Evolutionary conservation across 2,797 vertebrate species (phyloP).

Genomic region (Carduelis carduelis): DNA sequence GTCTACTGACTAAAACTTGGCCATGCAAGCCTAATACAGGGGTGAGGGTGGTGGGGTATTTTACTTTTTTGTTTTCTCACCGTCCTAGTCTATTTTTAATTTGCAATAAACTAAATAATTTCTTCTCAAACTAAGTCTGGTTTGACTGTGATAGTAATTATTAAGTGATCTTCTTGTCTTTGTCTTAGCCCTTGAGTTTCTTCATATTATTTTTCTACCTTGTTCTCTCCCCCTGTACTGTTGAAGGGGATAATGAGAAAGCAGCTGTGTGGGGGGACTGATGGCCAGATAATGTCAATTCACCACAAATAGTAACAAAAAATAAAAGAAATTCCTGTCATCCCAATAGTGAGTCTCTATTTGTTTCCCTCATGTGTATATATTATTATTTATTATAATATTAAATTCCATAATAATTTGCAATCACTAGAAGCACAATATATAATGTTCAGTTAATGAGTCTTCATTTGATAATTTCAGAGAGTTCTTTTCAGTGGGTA

Average conservation of each 20-base stretch:
- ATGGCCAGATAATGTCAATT: neutral
- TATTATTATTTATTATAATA: neutral
- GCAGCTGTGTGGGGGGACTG: neutral
- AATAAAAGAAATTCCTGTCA: neutral
- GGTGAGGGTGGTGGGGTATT: rapidly evolving
- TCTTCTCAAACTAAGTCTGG: neutral
- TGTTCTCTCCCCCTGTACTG: neutral
- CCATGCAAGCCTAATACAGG: neutral
- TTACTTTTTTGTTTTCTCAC: neutral
- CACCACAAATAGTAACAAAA: neutral
- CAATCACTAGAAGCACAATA: neutral
- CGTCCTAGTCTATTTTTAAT: neutral
- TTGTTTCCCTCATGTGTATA: neutral
- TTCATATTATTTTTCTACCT: neutral
- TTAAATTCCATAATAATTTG: neutral
- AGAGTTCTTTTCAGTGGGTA: neutral
- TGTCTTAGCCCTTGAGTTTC: neutral
- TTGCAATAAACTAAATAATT: neutral
- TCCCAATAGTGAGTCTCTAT: neutral
- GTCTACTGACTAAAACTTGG: neutral
- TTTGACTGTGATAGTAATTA: neutral
- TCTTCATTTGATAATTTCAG: neutral
- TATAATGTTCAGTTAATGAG: neutral
- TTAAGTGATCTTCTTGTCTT: neutral
- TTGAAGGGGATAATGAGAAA: rapidly evolving